Evolutionary conservation across 2,113 vertebrate species (phyloP).

Genomic region (Amphiprion ocellaris): DNA sequence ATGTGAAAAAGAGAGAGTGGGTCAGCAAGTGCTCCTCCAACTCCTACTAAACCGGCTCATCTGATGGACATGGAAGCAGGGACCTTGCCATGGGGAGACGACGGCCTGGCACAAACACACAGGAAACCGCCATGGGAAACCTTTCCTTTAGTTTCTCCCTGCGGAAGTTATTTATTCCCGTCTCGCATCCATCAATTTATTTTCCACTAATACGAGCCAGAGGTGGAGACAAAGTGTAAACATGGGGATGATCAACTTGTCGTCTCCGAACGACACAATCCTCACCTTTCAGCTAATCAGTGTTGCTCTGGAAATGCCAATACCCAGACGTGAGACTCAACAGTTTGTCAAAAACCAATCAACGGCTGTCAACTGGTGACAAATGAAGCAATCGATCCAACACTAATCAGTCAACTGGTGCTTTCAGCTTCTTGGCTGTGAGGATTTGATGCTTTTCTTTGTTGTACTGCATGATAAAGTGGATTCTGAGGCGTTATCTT

Average conservation of each 20-base stretch:
- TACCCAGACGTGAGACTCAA: not conserved
- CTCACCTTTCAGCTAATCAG: constrained; percentile 9
- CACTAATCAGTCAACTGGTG: constrained; percentile 19
- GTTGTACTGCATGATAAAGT: no score
- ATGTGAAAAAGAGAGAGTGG: not conserved
- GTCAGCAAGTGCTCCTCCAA: constrained; percentile 39
- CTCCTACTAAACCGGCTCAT: constrained; percentile 38
- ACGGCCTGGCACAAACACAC: constrained; percentile 14
- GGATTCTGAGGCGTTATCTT: no score
- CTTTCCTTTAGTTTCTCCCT: constrained; percentile 1
- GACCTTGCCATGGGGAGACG: constrained; percentile 32
- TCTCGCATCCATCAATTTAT: constrained; percentile 17
- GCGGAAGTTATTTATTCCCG: constrained; percentile 11
- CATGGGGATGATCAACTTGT: not conserved
- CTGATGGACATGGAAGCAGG: constrained; percentile 11
- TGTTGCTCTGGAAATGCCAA: not conserved
- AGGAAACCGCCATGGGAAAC: constrained; percentile 37
- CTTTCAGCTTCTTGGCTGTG: no score
- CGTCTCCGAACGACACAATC: not conserved
- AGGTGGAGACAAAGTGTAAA: constrained; percentile 2
- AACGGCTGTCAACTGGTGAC: not conserved
- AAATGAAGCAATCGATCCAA: not conserved
- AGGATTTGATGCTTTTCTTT: no score
- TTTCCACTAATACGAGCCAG: constrained; percentile 38
- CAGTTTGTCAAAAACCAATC: constrained; percentile 53